These are phyloP conservation scores for Dendroctonus valens DNA, from an alignment of 1,140 invertebrate genomes.

Conservation along the genomic window DNA sequence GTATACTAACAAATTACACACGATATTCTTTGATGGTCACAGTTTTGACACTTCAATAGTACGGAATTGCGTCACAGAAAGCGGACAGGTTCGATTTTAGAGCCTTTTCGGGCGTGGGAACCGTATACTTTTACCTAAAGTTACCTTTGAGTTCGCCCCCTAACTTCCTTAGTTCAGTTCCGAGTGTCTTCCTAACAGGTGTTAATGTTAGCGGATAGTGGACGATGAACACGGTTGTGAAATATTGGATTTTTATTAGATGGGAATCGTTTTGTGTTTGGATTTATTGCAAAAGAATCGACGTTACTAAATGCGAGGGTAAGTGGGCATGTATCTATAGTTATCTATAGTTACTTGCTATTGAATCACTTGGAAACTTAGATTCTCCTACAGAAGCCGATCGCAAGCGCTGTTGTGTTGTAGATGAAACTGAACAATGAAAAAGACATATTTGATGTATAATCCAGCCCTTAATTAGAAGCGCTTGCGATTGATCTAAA, in stretches of 20 bases:
- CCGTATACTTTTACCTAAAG: slow-evolving; percentile 1
- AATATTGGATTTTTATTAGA: slow-evolving; percentile 25
- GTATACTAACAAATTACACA: slow-evolving; percentile 30
- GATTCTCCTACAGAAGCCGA: neutral
- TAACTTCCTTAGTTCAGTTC: slow-evolving; percentile 32
- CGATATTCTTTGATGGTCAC: slow-evolving; percentile 25
- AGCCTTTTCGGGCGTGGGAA: slow-evolving; percentile 30
- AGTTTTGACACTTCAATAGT: slow-evolving; percentile 21
- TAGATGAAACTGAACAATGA: too few species aligned
- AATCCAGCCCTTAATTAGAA: too few species aligned
- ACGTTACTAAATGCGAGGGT: neutral
- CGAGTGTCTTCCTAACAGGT: slow-evolving; percentile 32
- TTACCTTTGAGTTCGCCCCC: slow-evolving; percentile 12
- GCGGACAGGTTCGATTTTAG: slow-evolving; percentile 28
- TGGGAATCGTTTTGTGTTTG: slow-evolving; percentile 2
- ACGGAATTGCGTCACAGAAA: slow-evolving; percentile 5
- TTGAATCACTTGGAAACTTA: neutral
- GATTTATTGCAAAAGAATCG: neutral
- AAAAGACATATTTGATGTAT: too few species aligned
- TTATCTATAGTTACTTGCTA: neutral
- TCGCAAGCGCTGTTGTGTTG: too few species aligned
- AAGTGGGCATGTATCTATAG: neutral
- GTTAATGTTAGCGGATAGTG: slow-evolving; percentile 7
- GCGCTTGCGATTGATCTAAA: too few species aligned
- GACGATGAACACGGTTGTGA: slow-evolving; percentile 8